phyloP scores from a whole-genome alignment of 2,888 invertebrate species.

The Eilema depressum region DNA sequence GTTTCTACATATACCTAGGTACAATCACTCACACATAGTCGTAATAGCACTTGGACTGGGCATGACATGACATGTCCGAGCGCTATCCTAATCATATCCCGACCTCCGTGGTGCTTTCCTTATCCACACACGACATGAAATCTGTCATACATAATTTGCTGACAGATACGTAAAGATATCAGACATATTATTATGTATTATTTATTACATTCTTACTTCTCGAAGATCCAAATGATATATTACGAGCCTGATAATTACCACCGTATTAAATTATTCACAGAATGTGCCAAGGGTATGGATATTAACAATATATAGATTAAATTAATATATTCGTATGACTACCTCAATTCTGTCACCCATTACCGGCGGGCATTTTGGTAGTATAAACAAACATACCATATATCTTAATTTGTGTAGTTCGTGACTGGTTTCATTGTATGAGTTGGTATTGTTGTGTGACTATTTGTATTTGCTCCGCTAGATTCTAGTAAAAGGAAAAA shows the following conservation, averaged over 20 bases:
- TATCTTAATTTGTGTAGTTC: not conserved
- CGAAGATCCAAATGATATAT: not conserved
- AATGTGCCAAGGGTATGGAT: not conserved
- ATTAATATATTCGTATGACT: not conserved
- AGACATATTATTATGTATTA: not conserved
- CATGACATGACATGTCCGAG: no score
- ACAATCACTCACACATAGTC: no score
- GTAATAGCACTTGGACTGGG: no score
- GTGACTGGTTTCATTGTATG: not conserved
- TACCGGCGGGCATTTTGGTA: not conserved
- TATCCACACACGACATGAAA: not conserved
- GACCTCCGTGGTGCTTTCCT: no score
- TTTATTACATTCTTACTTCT: not conserved
- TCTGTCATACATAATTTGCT: not conserved
- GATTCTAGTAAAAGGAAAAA: not conserved
- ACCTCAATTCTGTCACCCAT: not conserved
- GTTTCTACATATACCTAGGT: no score
- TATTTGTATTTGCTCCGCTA: not conserved
- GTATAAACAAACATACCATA: not conserved
- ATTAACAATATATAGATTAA: not conserved
- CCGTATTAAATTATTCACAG: not conserved
- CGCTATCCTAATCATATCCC: no score
- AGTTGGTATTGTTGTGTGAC: not conserved
- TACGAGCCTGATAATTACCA: not conserved
- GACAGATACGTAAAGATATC: not conserved